phyloP scores from a whole-genome alignment of 2,888 invertebrate species.

The Sesia apiformis region DNA sequence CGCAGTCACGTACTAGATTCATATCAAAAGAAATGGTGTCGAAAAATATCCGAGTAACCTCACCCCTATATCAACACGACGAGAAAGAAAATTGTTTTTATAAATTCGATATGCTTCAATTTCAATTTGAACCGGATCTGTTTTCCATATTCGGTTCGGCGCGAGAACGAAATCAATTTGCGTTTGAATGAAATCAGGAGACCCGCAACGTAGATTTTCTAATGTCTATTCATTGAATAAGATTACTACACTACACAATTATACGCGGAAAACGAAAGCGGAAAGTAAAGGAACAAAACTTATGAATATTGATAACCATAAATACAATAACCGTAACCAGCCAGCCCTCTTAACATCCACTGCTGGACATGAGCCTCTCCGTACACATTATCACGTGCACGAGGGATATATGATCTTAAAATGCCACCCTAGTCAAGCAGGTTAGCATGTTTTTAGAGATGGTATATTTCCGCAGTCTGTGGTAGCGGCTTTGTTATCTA shows the following conservation, averaged over 20 bases:
- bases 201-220: conserved; percentile 28
- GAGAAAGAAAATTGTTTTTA: conserved; percentile 65
- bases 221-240: conserved; percentile 23
- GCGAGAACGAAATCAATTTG: conserved; percentile 49
- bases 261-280: no score
- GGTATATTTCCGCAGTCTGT: no score
- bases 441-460: no score
- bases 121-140: conserved; percentile 55
- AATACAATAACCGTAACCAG: no score
- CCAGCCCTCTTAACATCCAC: no score
- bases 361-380: no score
- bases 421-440: no score
- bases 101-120: conserved; percentile 67
- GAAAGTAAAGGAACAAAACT: no score
- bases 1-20: conserved; percentile 55
- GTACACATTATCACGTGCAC: no score
- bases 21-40: conserved; percentile 44
- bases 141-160: conserved; percentile 42
- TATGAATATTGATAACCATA: no score
- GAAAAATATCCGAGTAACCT: conserved; percentile 38
- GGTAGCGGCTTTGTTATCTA: no score
- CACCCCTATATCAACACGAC: conserved; percentile 50
- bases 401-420: no score
- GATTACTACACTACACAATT: background rate
- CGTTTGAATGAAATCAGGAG: conserved; percentile 37